Conservation (phyloP, 2,888 invertebrate species). For the Rhorus exstirpatorius region DNA sequence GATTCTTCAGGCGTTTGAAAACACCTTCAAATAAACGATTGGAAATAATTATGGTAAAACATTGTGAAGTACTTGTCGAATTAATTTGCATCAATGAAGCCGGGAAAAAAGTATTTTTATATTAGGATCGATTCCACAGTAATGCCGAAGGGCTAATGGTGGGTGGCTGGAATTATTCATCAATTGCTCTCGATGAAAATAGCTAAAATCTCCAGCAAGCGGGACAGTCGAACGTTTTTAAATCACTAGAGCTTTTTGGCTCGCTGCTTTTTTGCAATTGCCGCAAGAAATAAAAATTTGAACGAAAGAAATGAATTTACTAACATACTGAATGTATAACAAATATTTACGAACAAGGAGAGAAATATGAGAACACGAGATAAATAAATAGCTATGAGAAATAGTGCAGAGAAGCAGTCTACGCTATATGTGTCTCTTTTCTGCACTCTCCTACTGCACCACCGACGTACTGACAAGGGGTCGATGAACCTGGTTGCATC, state of each 20-base stretch:
- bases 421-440: conserved; percentile 56
- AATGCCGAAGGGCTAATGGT: no score
- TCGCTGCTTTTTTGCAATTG: background rate
- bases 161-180: background rate
- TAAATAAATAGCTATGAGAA: conserved; percentile 33
- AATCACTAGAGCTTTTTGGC: conserved; percentile 1
- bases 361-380: background rate
- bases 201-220: background rate
- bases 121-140: no score
- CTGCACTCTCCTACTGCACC: conserved; percentile 65
- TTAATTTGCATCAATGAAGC: no score
- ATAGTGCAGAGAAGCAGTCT: conserved; percentile 57
- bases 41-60: no score
- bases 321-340: background rate
- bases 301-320: background rate
- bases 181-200: background rate
- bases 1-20: no score
- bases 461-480: conserved; percentile 71
- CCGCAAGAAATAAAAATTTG: background rate
- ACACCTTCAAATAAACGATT: no score
- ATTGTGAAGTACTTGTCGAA: no score
- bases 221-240: background rate
- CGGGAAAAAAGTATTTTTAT: no score
- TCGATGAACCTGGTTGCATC: conserved; percentile 69
- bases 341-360: conserved; percentile 32